phyloP scores from a whole-genome alignment of 2,113 vertebrate genomes.

The Heterocephalus glaber region DNA sequence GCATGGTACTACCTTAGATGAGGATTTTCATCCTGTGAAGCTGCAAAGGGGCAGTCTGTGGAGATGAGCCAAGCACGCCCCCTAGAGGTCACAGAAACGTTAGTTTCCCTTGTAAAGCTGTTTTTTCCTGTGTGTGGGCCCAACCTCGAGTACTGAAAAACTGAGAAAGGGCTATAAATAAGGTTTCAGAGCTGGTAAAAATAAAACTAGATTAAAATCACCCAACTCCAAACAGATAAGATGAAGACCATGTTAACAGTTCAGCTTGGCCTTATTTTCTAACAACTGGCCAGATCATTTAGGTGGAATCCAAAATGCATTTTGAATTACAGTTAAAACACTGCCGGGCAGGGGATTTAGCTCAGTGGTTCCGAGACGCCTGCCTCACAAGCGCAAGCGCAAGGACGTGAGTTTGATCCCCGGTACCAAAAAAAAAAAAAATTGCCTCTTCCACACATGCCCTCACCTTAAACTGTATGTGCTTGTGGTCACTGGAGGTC shows the following conservation, averaged over 20 bases:
- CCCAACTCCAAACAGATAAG: not conserved
- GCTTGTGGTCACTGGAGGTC: not conserved
- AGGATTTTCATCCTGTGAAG: not conserved
- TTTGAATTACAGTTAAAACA: not conserved
- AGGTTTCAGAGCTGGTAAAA: not conserved
- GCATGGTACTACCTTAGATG: not conserved
- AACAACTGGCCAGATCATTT: not conserved
- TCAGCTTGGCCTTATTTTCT: not conserved
- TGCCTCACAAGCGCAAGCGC: no score
- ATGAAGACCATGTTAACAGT: not conserved
- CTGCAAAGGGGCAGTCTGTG: not conserved
- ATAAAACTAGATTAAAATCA: not conserved
- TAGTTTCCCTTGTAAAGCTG: not conserved
- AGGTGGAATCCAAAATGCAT: not conserved
- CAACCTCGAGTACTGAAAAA: not conserved
- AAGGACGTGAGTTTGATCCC: no score
- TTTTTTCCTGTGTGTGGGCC: not conserved
- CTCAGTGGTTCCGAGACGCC: no score
- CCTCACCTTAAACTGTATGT: not conserved
- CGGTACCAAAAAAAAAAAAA: no score
- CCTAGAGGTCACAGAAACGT: not conserved
- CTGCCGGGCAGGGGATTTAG: no score
- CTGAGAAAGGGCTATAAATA: not conserved
- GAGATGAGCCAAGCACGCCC: not conserved
- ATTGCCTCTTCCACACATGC: not conserved